A percentile compares a stretch with the other conserved stretches of the same genome.
phyloP scores from a whole-genome alignment of 1,140 invertebrate species.

The Bombus affinis region DNA sequence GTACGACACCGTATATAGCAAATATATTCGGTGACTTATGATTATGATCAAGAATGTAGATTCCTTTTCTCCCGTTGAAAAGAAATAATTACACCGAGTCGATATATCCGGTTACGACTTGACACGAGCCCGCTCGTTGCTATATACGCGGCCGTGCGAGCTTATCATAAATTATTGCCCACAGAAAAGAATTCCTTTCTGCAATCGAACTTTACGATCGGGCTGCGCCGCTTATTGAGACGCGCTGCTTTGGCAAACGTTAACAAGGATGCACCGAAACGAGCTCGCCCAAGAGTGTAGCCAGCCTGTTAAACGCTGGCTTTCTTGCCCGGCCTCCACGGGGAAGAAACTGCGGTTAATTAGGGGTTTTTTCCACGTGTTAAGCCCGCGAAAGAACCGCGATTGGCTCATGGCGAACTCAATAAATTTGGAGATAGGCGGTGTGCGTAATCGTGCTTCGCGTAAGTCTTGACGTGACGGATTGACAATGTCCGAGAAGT shows the following conservation, averaged over 20 bases:
- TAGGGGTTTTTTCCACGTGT: conserved; percentile 19
- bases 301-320: background rate
- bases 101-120: conserved; percentile 40
- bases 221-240: conserved; percentile 45
- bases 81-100: conserved; percentile 54
- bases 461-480: background rate
- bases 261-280: conserved; percentile 33
- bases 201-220: conserved; percentile 54
- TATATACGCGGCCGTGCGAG: background rate
- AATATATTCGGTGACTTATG: background rate
- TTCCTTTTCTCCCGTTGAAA: background rate
- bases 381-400: background rate
- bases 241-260: conserved; percentile 42
- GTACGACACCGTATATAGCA: no score
- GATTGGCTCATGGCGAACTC: background rate
- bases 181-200: conserved; percentile 41
- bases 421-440: conserved; percentile 5
- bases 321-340: background rate
- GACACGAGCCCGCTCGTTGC: conserved; percentile 26
- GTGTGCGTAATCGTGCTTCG: background rate
- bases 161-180: conserved; percentile 54
- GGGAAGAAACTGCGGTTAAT: conserved; percentile 5
- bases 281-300: background rate
- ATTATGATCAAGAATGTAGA: background rate
- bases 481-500: background rate